These are phyloP conservation scores for Remorina albescens DNA, from an alignment of 2,797 vertebrate genomes.

Conservation along the genomic window DNA sequence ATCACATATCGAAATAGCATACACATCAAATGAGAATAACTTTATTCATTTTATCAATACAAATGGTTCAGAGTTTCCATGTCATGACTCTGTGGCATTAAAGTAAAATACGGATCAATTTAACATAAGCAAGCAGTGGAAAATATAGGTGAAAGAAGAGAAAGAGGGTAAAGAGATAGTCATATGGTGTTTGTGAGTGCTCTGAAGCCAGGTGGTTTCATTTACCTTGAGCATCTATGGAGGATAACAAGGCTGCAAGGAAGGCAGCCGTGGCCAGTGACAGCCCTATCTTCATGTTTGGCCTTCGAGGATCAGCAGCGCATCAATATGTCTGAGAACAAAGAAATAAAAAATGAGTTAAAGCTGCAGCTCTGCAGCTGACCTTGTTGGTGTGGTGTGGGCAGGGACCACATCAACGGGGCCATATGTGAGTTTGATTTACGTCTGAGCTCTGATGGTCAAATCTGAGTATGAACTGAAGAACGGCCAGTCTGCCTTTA, in stretches of 20 bases:
- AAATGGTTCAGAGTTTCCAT: conserved; percentile 52
- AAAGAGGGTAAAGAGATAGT: conserved; percentile 49
- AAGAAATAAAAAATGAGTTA: conserved; percentile 38
- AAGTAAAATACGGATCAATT: conserved; percentile 38
- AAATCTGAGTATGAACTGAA: not conserved
- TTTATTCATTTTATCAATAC: conserved; percentile 76
- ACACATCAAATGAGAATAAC: conserved; percentile 62
- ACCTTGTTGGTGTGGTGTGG: not conserved
- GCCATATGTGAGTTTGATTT: not conserved
- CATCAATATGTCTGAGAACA: conserved; percentile 92
- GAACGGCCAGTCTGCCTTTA: not conserved
- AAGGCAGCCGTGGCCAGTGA: conserved; percentile 87
- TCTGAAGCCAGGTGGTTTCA: conserved; percentile 46
- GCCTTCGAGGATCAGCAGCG: conserved; percentile 85
- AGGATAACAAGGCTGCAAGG: conserved; percentile 88
- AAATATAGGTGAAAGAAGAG: conserved; percentile 45
- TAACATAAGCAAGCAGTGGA: conserved; percentile 35
- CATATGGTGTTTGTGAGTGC: conserved; percentile 48
- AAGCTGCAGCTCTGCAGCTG: conserved; percentile 24
- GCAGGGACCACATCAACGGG: not conserved
- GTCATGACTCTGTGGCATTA: conserved; percentile 29
- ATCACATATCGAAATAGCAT: conserved; percentile 59
- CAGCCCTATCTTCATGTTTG: conserved; percentile 94
- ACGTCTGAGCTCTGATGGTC: not conserved
- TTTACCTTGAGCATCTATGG: conserved; percentile 97